Percentiles rank a stretch among this genome's conserved stretches.
Evolutionary conservation across 2,113 vertebrate species (phyloP).

Genomic region (Chaetorhynchus papuensis): DNA sequence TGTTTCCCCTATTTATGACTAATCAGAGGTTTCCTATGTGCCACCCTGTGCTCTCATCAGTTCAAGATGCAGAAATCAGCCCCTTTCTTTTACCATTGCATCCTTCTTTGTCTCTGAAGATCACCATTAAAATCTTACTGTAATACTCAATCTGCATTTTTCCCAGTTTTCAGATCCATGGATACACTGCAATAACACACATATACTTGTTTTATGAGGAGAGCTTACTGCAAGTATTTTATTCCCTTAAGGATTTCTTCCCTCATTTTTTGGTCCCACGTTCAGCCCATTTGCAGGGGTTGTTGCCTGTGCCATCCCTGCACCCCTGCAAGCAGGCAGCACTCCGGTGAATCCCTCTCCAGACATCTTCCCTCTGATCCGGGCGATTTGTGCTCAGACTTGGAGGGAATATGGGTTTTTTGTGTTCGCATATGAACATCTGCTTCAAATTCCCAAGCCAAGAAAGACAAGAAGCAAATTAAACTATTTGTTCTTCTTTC

Average conservation of each 20-base stretch:
- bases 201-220: not conserved
- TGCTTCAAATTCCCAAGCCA: slow-evolving; percentile 57
- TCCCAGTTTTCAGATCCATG: not conserved
- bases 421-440: slow-evolving; percentile 46
- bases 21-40: not conserved
- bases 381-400: not conserved
- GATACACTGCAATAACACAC: not conserved
- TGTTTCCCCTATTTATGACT: not conserved
- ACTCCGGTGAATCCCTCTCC: not conserved
- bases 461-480: slow-evolving; percentile 52
- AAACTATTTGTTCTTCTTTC: slow-evolving; percentile 49
- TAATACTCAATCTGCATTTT: not conserved
- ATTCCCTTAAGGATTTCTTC: not conserved
- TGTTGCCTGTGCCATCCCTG: not conserved
- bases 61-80: not conserved
- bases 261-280: rapidly evolving
- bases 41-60: not conserved
- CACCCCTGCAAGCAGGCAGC: not conserved
- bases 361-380: not conserved
- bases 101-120: not conserved
- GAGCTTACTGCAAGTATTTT: not conserved
- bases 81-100: not conserved
- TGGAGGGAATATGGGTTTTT: not conserved
- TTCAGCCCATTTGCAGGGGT: not conserved
- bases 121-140: not conserved